Evolutionary conservation across 2,797 vertebrate genomes (phyloP).

Genomic region (Trichosurus vulpecula): DNA sequence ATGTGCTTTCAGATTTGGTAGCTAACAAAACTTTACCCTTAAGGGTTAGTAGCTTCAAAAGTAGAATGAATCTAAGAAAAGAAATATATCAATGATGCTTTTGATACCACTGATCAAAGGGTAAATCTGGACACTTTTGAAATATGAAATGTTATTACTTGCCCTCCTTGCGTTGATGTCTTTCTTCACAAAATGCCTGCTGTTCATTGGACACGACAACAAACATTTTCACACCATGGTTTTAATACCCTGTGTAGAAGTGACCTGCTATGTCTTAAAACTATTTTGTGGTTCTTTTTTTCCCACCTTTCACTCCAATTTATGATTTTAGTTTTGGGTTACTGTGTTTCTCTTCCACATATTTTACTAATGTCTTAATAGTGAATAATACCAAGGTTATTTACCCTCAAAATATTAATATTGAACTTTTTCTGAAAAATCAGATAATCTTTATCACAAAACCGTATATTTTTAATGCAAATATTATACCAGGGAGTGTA

Average conservation of each 20-base stretch:
- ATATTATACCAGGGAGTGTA: not conserved
- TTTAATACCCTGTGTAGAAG: slow-evolving; percentile 60
- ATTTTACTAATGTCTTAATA: slow-evolving; percentile 62
- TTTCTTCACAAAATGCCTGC: slow-evolving; percentile 77
- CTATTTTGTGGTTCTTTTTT: not conserved
- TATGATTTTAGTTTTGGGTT: slow-evolving; percentile 61
- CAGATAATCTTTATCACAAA: not conserved
- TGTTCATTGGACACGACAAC: slow-evolving; percentile 74
- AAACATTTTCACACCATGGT: slow-evolving; percentile 63
- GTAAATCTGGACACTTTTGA: slow-evolving; percentile 78
- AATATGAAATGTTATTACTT: slow-evolving; percentile 79
- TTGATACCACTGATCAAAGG: slow-evolving; percentile 82
- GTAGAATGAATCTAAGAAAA: slow-evolving; percentile 59
- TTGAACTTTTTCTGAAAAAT: slow-evolving; percentile 36
- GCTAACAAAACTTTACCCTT: slow-evolving; percentile 71
- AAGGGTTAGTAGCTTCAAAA: slow-evolving; percentile 77
- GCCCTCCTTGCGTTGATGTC: slow-evolving; percentile 74
- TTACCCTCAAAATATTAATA: slow-evolving; percentile 62
- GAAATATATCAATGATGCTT: slow-evolving; percentile 71
- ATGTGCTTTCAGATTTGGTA: slow-evolving; percentile 59
- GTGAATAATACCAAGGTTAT: slow-evolving; percentile 60
- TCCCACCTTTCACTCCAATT: not conserved
- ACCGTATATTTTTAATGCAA: not conserved
- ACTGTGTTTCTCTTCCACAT: slow-evolving; percentile 44
- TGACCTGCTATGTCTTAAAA: slow-evolving; percentile 24